Evolutionary conservation across 2,113 vertebrate species (phyloP).

Genomic region (Piprites chloris): DNA sequence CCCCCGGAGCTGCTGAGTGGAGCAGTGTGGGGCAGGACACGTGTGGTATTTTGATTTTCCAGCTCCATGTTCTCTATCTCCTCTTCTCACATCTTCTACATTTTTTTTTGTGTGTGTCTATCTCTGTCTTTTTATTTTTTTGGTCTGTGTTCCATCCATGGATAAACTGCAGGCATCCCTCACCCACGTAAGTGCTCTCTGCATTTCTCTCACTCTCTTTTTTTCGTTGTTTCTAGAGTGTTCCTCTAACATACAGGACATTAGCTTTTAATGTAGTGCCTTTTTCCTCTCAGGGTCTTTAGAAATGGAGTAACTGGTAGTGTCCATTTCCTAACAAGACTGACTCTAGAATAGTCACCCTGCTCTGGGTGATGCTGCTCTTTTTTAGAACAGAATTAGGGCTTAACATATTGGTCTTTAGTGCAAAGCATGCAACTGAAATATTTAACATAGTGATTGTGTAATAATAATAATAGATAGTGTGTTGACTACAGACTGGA

Average conservation of each 20-base stretch:
- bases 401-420: constrained; percentile 25
- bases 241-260: constrained; percentile 54
- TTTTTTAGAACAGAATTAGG: constrained; percentile 30
- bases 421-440: constrained; percentile 63
- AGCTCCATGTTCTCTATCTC: constrained; percentile 38
- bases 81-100: constrained; percentile 70
- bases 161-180: constrained; percentile 86
- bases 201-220: constrained; percentile 58
- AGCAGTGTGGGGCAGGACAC: neutral
- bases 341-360: constrained; percentile 59
- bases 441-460: constrained; percentile 7
- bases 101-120: constrained; percentile 64
- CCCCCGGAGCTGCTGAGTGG: neutral
- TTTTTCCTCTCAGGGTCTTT: constrained; percentile 19
- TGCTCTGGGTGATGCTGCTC: neutral
- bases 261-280: constrained; percentile 59
- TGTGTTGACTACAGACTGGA: neutral
- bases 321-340: constrained; percentile 65
- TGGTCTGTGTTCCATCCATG: constrained; percentile 83
- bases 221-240: constrained; percentile 12
- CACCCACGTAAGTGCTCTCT: constrained; percentile 92
- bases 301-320: constrained; percentile 39
- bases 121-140: constrained; percentile 66
- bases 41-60: constrained; percentile 13
- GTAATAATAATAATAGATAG: neutral